phyloP scores from a whole-genome alignment of 2,797 vertebrate genomes.

The Coranthus polyacanthus region DNA sequence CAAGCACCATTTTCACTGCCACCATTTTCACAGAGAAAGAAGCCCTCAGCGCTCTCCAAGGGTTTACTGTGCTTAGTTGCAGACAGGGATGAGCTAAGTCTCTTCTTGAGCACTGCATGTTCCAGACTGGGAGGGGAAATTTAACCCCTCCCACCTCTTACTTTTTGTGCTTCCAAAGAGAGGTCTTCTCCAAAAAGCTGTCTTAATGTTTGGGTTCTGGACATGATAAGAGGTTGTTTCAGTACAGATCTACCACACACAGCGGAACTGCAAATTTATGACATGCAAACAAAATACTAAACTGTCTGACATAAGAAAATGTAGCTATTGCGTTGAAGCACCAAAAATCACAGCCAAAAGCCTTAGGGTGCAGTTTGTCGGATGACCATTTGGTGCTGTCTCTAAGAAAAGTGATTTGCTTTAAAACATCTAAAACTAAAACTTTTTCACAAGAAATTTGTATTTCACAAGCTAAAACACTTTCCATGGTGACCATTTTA shows the following conservation, averaged over 20 bases:
- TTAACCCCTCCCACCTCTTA: not conserved
- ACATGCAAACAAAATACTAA: conserved; percentile 1
- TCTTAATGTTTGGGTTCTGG: not conserved
- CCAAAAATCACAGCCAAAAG: not conserved
- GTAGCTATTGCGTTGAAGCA: not conserved
- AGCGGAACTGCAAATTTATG: not conserved
- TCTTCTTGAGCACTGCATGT: conserved; percentile 52
- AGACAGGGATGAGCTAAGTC: conserved; percentile 44
- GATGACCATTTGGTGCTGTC: not conserved
- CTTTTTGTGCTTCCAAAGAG: conserved; percentile 13
- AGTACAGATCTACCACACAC: not conserved
- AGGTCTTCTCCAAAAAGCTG: conserved; percentile 13
- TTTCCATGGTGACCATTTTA: no score
- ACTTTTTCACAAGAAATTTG: no score
- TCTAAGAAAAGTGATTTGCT: no score
- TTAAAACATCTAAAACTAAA: no score
- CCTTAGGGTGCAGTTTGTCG: not conserved
- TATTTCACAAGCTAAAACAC: no score
- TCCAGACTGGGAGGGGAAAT: conserved; percentile 32
- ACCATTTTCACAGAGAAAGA: conserved; percentile 67
- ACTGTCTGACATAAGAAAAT: not conserved
- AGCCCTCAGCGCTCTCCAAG: conserved; percentile 59
- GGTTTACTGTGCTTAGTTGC: conserved; percentile 52
- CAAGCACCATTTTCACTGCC: conserved; percentile 64
- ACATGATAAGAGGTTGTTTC: not conserved